Percentiles rank a stretch among this genome's conserved stretches.
phyloP scores from a whole-genome alignment of 2,113 vertebrate species.

The chimpanzee (Pan troglodytes) region NHGRI_mPanTro3-v2.1_pri NC_072403.2:156802501-156803000 shows the following conservation, averaged over 20 bases:
- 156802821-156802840: not conserved
- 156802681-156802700: not conserved
- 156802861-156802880: not conserved
- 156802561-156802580: no score
- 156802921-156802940: not conserved
- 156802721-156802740: no score
- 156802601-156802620: no score
- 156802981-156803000: conserved; percentile 8
- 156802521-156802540: no score
- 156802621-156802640: not conserved
- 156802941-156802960: not conserved
- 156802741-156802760: no score
- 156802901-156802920: not conserved
- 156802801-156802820: not conserved
- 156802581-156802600: no score
- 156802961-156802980: conserved; percentile 16
- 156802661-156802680: not conserved
- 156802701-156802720: no score
- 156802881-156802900: not conserved
- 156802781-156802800: not conserved
- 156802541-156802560: no score
- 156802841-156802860: not conserved
- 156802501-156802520: no score
- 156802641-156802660: not conserved
- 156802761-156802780: no score